phyloP scores from a whole-genome alignment of 1,140 invertebrate genomes.

The Temnothorax curvispinosus region DNA sequence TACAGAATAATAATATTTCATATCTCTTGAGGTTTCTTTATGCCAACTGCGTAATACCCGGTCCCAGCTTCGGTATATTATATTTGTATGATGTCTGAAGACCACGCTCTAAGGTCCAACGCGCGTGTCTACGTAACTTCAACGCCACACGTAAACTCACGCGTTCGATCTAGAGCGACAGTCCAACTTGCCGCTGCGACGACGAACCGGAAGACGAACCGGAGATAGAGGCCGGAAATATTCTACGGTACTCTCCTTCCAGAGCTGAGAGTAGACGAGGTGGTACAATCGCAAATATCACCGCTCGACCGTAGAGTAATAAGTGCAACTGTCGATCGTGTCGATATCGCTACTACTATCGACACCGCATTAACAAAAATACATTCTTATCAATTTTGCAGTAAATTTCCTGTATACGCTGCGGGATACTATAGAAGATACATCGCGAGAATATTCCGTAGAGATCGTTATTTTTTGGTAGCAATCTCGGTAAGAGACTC shows the following conservation, averaged over 20 bases:
- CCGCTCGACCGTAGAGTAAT: conserved; percentile 11
- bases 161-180: conserved; percentile 85
- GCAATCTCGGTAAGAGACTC: neutral
- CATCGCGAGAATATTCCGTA: neutral
- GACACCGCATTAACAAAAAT: neutral
- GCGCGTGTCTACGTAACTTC: conserved; percentile 85
- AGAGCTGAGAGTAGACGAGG: neutral
- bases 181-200: conserved; percentile 26
- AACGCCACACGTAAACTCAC: conserved; percentile 85
- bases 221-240: conserved; percentile 41
- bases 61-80: neutral
- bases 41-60: neutral
- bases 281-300: conserved; percentile 15
- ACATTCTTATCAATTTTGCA: conserved; percentile 19
- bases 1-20: neutral
- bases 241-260: conserved; percentile 31
- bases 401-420: neutral
- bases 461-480: neutral
- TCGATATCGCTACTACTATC: conserved; percentile 9
- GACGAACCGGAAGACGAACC: neutral
- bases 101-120: conserved; percentile 85
- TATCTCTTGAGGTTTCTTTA: neutral
- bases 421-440: neutral
- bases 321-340: conserved; percentile 7
- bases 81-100: conserved; percentile 49